Base-by-base conservation (phyloP, 2,113 vertebrate species). In the Proteles cristata region DNA sequence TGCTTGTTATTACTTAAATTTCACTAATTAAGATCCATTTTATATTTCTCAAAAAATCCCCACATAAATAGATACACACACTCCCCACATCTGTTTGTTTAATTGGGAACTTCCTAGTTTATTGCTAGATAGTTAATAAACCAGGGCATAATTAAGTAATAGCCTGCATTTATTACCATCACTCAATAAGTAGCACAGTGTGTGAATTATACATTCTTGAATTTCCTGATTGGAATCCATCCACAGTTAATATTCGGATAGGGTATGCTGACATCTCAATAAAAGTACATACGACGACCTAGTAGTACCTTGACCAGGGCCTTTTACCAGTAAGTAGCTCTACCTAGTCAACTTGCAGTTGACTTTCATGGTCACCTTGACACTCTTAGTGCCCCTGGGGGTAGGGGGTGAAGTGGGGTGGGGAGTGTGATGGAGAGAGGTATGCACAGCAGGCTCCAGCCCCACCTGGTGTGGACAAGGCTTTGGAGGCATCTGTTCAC, bases 181-280 rank as follows among this genome's bases (percentile, higher is more conserved):
- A 31, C 6, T 65, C n/a, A 55, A 33, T 48, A 55, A 90, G n/a
- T 15, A 68, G 53, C 21, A 65, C 1, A 23, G 39, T 7, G 3
- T 12, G 7, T 65, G 33, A 73, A 58, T 16, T 33, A 5, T 5
- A 3, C 7, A 55, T n/a, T 68, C 45, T 81, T 92, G 48, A 8
- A 48, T 86, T 79, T 92, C 26, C 33, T 88, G 43, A 11, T 71
- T 92, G 58, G 55, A 97, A 81, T 83, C 65, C n/a, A 95, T 25
- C 55, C 80, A 45, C 14, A 50, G 73, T 84, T 61, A 84, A 39
- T 76, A 80, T 76, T 76, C 74, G 71, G 28, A 23, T 33, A 61
- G 8, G 9, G 28, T 53, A 26, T 15, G 7, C 39, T 84, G 65
- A 28, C 53, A 17, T 92, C n/a, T 48, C 5, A 2, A 17, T 50